These are phyloP conservation scores for Abrostola tripartita DNA, from an alignment of 2,888 invertebrate genomes.

Conservation along the genomic window DNA sequence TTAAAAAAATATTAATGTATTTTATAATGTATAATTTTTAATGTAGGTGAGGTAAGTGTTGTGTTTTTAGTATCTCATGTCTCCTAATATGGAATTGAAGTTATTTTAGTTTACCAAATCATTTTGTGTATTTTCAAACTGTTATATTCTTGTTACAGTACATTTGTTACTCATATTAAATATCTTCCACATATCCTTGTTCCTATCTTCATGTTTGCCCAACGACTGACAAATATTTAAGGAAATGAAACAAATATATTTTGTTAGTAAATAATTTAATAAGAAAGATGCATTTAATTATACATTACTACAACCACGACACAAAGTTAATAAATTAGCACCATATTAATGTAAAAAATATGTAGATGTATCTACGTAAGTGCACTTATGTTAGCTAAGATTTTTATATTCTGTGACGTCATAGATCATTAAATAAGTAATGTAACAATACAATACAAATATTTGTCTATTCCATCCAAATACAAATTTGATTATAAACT, in stretches of 20 bases:
- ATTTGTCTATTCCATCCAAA: background rate
- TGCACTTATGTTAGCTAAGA: slow-evolving; percentile 49
- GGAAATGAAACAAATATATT: slow-evolving; percentile 49
- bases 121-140: too few relatives aligned
- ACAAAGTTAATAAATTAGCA: slow-evolving; percentile 57
- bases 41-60: too few relatives aligned
- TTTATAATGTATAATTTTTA: too few relatives aligned
- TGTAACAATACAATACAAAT: background rate
- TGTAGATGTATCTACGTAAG: slow-evolving; percentile 43
- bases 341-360: slow-evolving; percentile 45
- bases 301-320: slow-evolving; percentile 57
- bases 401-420: background rate
- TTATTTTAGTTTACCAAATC: too few relatives aligned
- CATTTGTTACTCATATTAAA: too few relatives aligned
- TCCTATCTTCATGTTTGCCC: background rate
- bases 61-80: too few relatives aligned
- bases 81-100: too few relatives aligned
- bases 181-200: too few relatives aligned
- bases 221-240: slow-evolving; percentile 4
- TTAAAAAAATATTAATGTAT: too few relatives aligned
- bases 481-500: background rate
- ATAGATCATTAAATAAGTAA: background rate
- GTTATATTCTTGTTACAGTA: too few relatives aligned
- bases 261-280: slow-evolving; percentile 71
- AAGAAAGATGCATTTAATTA: slow-evolving; percentile 54